Conservation (phyloP, 2,113 vertebrate genomes). For the Dolichallabes microphthalmus region DNA sequence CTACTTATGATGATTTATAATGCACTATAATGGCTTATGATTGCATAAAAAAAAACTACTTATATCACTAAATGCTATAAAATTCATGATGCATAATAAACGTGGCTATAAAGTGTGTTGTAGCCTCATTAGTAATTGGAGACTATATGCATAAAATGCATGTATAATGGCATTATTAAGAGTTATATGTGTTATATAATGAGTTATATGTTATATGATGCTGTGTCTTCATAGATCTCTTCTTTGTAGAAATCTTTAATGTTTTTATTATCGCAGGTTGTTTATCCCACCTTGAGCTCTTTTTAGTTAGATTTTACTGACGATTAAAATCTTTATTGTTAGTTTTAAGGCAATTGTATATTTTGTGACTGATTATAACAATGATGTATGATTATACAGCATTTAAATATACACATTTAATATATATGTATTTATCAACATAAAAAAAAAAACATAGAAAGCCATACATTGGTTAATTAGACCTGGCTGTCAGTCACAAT, state of each 20-base stretch:
- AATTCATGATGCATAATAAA: background rate
- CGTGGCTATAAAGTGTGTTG: background rate
- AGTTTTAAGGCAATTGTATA: background rate
- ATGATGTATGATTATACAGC: background rate
- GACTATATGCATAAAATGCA: background rate
- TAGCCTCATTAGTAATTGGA: background rate
- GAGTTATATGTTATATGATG: background rate
- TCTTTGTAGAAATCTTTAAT: background rate
- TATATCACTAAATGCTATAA: background rate
- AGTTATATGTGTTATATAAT: background rate
- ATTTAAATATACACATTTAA: background rate
- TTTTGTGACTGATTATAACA: background rate
- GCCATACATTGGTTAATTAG: too few relatives aligned
- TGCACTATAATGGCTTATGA: background rate
- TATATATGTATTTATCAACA: background rate
- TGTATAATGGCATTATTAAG: background rate
- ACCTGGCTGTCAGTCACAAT: too few relatives aligned
- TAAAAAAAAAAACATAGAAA: background rate
- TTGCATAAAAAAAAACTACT: background rate
- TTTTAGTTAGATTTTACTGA: background rate
- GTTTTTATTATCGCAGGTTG: background rate
- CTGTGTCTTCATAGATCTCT: background rate
- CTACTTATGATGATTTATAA: background rate
- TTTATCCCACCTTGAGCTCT: background rate
- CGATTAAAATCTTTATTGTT: background rate